Percentiles rank a stretch among this genome's conserved stretches.
Evolutionary conservation across 35 echinoderm and acorn worm species (phyloP).

Genomic region (Diadema setosum): DNA sequence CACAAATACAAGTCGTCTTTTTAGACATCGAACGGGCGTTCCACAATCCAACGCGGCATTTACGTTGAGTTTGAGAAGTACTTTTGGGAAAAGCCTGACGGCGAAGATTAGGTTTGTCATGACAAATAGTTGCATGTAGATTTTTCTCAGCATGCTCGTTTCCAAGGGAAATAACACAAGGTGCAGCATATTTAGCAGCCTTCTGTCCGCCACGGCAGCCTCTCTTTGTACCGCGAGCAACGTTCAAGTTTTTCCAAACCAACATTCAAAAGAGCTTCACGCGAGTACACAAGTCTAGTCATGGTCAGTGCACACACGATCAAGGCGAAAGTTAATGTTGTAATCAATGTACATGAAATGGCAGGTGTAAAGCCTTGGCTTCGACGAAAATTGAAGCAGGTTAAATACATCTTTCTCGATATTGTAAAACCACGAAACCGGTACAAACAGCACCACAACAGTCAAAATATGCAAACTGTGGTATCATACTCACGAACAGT

Average conservation of each 20-base stretch:
- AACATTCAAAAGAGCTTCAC: constrained; percentile 6
- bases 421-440: not conserved
- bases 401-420: not conserved
- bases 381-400: not conserved
- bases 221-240: not conserved
- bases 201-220: not conserved
- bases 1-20: not conserved
- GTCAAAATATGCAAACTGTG: not conserved
- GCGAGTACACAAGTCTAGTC: not conserved
- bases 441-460: not conserved
- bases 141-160: not conserved
- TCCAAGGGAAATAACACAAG: not conserved
- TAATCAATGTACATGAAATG: not conserved
- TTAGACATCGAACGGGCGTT: not conserved
- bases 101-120: not conserved
- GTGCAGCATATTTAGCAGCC: not conserved
- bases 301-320: not conserved
- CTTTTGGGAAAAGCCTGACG: not conserved
- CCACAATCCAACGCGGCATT: not conserved
- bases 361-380: not conserved
- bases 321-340: not conserved
- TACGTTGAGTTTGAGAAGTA: not conserved
- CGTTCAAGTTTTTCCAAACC: not conserved
- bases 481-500: not conserved
- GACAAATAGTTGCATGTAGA: not conserved